Base-by-base conservation (phyloP, 1,140 invertebrate genomes). In the Choristoneura fumiferana region DNA sequence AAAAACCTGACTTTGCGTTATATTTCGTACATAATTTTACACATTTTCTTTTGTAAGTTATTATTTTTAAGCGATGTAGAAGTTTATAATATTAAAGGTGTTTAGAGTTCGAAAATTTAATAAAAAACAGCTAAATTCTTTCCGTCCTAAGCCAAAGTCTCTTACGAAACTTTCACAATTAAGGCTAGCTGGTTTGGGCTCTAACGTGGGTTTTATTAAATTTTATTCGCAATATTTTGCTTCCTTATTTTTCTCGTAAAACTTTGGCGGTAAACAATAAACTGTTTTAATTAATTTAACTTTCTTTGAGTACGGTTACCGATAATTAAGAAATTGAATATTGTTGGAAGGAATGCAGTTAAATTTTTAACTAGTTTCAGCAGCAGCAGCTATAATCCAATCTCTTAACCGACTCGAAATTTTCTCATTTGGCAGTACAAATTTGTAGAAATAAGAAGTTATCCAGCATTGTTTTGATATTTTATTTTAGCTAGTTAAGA, bases 231-330 rank as follows among this genome's bases (percentile, higher is more conserved):
- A 17, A 55, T 60, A 60, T 60, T 55, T 55, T 55, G 58, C 43
- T 49, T 52, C 17, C 9, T 35, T 60, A 54, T 60, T 54, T 60
- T 54, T 60, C 36, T 37, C 34, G 15, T 15, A 3, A 36, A 61
- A 61, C 38, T 61, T 61, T 29, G 54, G 14, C 54, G 53, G 60
- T 57, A 61, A 57, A 61, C 53, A 61, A 60, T 60, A 52, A 61
- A 53, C 45, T 15, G 43, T 40, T 57, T 61, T 57, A 61, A 61
- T 61, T 61, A 61, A 61, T 61, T 61, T 52, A 49, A 49, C 43
- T 49, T 49, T 33, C 43, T 33, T 49, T n/a, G 22, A 49, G 22
- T 18, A 49, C n/a, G 18, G 22, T 17, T 49, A 22, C 18, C 8
- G 14, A 33, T 49, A 49, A 49, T 49, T 49, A 49, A 49, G 43